Evolutionary conservation across 2,888 invertebrate genomes (phyloP).

Genomic region (Epinotia nisella): DNA sequence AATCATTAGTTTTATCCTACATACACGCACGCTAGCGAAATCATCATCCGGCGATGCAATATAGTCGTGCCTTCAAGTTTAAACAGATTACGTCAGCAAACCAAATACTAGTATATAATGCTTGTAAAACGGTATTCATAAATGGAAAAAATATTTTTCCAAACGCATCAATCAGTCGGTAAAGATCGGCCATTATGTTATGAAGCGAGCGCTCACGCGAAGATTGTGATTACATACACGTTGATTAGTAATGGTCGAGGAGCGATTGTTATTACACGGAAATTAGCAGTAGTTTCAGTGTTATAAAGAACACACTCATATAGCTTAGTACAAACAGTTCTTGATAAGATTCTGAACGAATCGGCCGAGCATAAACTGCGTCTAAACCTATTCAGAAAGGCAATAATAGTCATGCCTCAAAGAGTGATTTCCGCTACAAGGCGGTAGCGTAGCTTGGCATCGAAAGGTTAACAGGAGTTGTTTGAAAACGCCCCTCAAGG

Average conservation of each 20-base stretch:
- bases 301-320: too few relatives aligned
- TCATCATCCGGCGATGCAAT: slow-evolving; percentile 10
- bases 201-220: slow-evolving; percentile 2
- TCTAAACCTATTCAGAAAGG: too few relatives aligned
- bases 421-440: too few relatives aligned
- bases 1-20: not conserved
- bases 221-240: not conserved
- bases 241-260: slow-evolving; percentile 22
- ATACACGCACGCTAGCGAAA: slow-evolving; percentile 12
- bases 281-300: not conserved
- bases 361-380: not conserved
- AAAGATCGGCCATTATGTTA: slow-evolving; percentile 24
- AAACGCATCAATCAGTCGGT: slow-evolving; percentile 9
- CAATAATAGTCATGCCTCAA: too few relatives aligned
- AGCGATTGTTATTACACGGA: not conserved
- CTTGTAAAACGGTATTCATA: not conserved
- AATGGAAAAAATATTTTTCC: slow-evolving; percentile 12
- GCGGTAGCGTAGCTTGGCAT: too few relatives aligned
- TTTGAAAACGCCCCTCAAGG: too few relatives aligned
- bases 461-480: too few relatives aligned
- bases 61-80: not conserved
- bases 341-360: not conserved
- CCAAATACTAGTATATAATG: slow-evolving; percentile 5
- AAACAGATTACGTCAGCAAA: slow-evolving; percentile 1
- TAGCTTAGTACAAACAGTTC: too few relatives aligned